Conservation (phyloP, 1,140 invertebrate genomes). For the Apocrypta bakeri region DNA sequence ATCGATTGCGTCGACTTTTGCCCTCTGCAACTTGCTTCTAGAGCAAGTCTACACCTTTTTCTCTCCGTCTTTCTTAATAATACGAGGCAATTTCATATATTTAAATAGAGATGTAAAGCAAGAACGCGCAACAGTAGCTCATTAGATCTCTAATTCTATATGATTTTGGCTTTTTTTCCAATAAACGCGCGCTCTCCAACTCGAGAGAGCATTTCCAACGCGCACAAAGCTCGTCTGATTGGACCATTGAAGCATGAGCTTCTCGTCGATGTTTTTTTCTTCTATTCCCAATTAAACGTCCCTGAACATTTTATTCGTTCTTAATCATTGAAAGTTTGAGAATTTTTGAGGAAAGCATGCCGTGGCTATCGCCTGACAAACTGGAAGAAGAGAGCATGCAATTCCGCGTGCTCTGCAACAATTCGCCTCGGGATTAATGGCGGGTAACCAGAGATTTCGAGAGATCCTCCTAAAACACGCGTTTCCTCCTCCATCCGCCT, state of each 20-base stretch:
- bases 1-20: no score
- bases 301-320: background rate
- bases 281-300: conserved; percentile 30
- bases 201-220: conserved; percentile 27
- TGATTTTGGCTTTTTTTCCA: no score
- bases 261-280: background rate
- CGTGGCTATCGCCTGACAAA: no score
- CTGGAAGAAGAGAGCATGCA: conserved; percentile 6
- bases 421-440: conserved; percentile 48
- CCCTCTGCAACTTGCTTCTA: no score
- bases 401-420: conserved; percentile 32
- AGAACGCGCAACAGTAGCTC: no score
- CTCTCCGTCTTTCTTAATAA: no score
- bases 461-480: conserved; percentile 38
- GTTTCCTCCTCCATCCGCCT: conserved; percentile 5
- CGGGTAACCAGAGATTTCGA: conserved; percentile 43
- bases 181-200: background rate
- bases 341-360: conserved; percentile 4
- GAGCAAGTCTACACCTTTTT: no score
- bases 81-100: no score
- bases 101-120: background rate
- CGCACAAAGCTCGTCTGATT: background rate
- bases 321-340: no score
- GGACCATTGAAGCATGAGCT: no score
- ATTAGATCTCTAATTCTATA: no score